These are phyloP conservation scores for Cyrtodaria siliqua DNA, from an alignment of 2,888 invertebrate genomes.

Conservation along the genomic window DNA sequence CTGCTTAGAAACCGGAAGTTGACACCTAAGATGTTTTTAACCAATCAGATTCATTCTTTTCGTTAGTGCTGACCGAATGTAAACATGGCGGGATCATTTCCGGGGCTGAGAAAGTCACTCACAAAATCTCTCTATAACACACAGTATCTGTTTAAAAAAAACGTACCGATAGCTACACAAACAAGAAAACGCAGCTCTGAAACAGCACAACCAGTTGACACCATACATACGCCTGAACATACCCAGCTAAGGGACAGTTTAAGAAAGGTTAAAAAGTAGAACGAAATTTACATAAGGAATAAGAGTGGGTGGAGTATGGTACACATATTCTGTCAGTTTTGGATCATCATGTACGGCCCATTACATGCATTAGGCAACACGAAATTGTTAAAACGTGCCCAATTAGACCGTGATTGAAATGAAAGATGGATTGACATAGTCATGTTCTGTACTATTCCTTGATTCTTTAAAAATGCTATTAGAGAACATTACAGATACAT, in stretches of 20 bases:
- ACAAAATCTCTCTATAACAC: slow-evolving; percentile 1
- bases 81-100: not conserved
- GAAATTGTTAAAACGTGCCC: not conserved
- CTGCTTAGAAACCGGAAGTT: not conserved
- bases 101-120: slow-evolving; percentile 1
- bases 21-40: slow-evolving; percentile 1
- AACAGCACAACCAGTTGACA: slow-evolving; percentile 27
- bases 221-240: slow-evolving; percentile 76
- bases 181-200: not conserved
- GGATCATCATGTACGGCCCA: no score
- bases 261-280: slow-evolving; percentile 71
- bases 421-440: not conserved
- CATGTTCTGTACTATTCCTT: no score
- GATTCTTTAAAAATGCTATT: no score
- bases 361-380: no score
- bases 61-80: not conserved
- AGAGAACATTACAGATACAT: no score
- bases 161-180: not conserved
- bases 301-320: no score
- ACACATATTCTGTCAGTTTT: no score
- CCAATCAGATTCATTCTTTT: slow-evolving; percentile 10
- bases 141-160: not conserved
- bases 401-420: not conserved
- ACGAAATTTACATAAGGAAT: slow-evolving; percentile 18
- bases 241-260: slow-evolving; percentile 72